Base-by-base conservation (phyloP, 1,140 invertebrate genomes). In the Drosophila pandora region DNA sequence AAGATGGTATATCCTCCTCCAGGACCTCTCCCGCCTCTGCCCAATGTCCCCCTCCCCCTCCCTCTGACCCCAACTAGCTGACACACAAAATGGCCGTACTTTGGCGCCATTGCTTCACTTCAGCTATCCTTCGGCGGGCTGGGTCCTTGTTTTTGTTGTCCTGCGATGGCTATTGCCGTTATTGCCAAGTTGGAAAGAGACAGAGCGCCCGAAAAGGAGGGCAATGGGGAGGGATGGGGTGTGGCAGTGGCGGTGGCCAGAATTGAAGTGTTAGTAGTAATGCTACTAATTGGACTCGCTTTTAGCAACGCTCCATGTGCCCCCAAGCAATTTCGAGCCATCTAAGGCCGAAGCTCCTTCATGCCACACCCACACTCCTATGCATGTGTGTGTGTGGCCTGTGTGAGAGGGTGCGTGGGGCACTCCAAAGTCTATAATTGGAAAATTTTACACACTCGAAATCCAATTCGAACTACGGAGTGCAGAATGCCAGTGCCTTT, bases 211-310 rank as follows among this genome's bases (percentile, higher is more conserved):
- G 9, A 23, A 10, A 21, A 8, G 41, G 2, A 2, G 13, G 5
- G 1, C 7, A 21, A 21, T n/a, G n/a, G n/a, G n/a, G 41, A 21
- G 41, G 41, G 41, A 13, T 21, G 43, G 17, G 43, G 43, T 7
- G 8, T 12, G 43, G 43, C 17, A 45, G 41, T 21, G 39, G 57
- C 13, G 52, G 62, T 73, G 72, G 78, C 74, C 75, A 82, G 76
- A 79, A 88, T 88, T 88, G 83, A 88, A 88, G 83, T 88, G 83
- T 88, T 88, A 83, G 83, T 88, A 88, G 84, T 88, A 88, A 89
- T 88, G 83, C 83, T 88, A 88, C 83, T 88, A 88, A 88, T 88
- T 88, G 83, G 83, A 88, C 83, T 83, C 83, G 83, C 83, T 88
- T 88, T 87, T 87, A 88, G 83, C 83, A 78, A 72, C 65, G 78